Base-by-base conservation (phyloP, 2,888 invertebrate species). In the Rhimphoctona megacephalus region DNA sequence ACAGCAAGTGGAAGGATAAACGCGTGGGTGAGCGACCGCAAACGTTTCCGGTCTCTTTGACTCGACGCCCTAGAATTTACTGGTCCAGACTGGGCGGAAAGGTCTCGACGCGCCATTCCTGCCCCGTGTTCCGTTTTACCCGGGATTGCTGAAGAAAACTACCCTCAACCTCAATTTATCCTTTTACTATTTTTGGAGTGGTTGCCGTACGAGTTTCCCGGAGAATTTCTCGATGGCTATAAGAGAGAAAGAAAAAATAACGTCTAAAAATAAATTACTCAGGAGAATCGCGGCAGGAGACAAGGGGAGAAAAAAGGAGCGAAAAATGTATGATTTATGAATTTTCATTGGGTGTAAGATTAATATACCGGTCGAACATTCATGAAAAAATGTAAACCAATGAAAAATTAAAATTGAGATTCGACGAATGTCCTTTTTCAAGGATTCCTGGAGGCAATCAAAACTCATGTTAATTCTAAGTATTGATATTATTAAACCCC, bases 61-160 rank as follows among this genome's bases (percentile, higher is more conserved):
- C 76, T 82, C 72, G 85, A 83, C 85, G 79, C 84, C 86, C 84
- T 83, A 85, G 85, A 86, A 88, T 88, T 88, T 88, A 85, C 85
- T 79, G 77, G 84, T 57, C 83, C 72, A 77, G 85, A 81, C 81
- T 80, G 76, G 39, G 81, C 57, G 74, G 72, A 79, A 82, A 74
- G 78, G 57, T 82, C 79, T 73, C 39, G 69, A 76, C 78, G 64
- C 49, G 52, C 82, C 57, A 66, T 85, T 70, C 69, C 82, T 54
- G 57, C 74, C 43, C 73, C 81, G 39, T 72, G 70, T 49, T 76
- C 78, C 69, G 77, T 78, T 78, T 61, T 73, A 39, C 74, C 54
- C 73, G 39, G 57, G 46, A 82, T 79, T 46, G 81, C 78, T 67
- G 43, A 74, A 81, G 67, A 82, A 78, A 82, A 85, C 73, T 52